Conservation (phyloP, 2,888 invertebrate genomes). For the Sinohyriopsis cumingii region DNA sequence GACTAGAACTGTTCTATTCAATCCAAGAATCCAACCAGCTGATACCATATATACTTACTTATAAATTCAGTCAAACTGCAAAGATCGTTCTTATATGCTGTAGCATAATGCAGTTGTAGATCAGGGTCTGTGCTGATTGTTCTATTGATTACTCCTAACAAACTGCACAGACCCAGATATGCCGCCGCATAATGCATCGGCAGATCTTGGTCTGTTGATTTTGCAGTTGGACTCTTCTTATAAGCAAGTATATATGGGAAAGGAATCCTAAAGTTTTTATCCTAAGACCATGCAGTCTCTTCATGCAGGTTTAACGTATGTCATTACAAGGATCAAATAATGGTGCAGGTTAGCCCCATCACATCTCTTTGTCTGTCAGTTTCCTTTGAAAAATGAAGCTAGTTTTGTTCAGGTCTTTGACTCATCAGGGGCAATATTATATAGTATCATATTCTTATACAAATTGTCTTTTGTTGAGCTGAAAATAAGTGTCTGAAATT, state of each 20-base stretch:
- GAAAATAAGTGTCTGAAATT: no score
- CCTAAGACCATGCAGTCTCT: no score
- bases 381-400: no score
- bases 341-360: no score
- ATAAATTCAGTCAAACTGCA: neutral
- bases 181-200: neutral
- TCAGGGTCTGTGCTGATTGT: no score
- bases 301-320: neutral
- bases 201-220: neutral
- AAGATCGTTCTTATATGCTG: neutral
- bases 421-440: no score
- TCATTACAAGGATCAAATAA: neutral
- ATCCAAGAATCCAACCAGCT: neutral
- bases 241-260: neutral
- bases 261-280: neutral
- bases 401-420: no score
- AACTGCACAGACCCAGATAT: neutral
- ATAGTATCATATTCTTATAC: no score
- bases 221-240: neutral
- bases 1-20: neutral
- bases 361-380: no score
- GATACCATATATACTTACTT: neutral
- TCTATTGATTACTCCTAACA: no score
- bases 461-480: no score
- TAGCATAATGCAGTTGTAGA: no score